Conservation (phyloP, 2,888 invertebrate species). For the Girardia tigrina region DNA sequence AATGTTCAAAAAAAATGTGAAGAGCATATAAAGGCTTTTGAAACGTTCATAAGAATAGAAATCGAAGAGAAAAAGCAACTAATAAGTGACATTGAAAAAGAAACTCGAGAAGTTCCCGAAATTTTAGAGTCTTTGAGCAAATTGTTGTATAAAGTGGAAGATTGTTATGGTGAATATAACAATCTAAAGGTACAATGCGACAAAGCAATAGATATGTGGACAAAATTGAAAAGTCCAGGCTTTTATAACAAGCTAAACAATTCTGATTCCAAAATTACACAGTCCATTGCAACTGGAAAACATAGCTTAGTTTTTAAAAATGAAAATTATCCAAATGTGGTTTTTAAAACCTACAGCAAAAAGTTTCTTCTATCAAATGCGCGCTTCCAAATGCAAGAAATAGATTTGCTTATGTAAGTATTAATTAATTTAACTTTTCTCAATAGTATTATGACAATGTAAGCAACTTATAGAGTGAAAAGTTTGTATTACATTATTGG, state of each 20-base stretch:
- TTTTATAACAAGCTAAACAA: neutral
- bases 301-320: neutral
- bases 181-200: neutral
- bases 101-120: neutral
- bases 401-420: neutral
- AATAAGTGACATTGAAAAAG: neutral
- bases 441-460: no score
- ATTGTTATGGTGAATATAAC: neutral
- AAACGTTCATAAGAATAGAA: neutral
- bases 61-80: neutral
- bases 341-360: neutral
- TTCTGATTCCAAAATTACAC: neutral
- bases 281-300: neutral
- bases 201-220: neutral
- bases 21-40: neutral
- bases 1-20: constrained; percentile 11
- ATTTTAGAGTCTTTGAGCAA: neutral
- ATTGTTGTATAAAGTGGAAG: neutral
- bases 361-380: neutral
- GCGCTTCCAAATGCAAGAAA: neutral
- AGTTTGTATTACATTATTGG: no score
- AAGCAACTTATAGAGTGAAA: no score
- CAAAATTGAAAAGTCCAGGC: no score
- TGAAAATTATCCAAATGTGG: neutral
- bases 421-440: no score